Percentiles rank a stretch among this genome's conserved stretches.
Conservation (phyloP, 2,888 invertebrate species). For the Lithophane ornitopus region DNA sequence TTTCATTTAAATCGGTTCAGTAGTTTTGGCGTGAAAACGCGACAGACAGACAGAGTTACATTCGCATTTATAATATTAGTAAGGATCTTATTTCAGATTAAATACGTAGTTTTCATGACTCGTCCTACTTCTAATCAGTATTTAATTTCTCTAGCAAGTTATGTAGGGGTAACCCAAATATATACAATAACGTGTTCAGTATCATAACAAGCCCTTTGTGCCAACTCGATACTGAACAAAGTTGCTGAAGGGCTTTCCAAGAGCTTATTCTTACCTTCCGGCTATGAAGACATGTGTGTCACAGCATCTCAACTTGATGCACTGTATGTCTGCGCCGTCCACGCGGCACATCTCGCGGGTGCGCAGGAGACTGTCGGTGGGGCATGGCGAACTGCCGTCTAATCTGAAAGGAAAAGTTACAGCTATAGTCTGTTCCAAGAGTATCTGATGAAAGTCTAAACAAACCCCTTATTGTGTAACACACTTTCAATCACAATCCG, state of each 20-base stretch:
- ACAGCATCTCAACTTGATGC: slow-evolving; percentile 92
- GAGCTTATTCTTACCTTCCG: slow-evolving; percentile 87
- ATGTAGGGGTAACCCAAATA: too few relatives aligned
- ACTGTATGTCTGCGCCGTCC: slow-evolving; percentile 91
- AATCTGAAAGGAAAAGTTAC: slow-evolving; percentile 71
- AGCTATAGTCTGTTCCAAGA: neutral
- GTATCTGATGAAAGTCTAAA: too few relatives aligned
- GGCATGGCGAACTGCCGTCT: slow-evolving; percentile 85
- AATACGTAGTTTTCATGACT: neutral
- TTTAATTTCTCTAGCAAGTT: neutral
- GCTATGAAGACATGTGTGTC: slow-evolving; percentile 91
- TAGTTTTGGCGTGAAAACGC: too few relatives aligned
- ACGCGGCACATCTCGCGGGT: slow-evolving; percentile 91
- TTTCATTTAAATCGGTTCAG: too few relatives aligned
- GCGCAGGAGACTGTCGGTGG: slow-evolving; percentile 91
- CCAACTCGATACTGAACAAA: neutral
- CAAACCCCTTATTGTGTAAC: too few relatives aligned
- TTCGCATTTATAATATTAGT: too few relatives aligned
- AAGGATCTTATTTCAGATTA: neutral
- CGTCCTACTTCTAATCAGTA: neutral
- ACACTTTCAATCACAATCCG: too few relatives aligned
- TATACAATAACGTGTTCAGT: neutral
- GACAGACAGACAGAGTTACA: too few relatives aligned
- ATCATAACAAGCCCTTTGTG: neutral
- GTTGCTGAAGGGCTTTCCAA: too few relatives aligned